phyloP scores from a whole-genome alignment of 1,140 invertebrate genomes.

The Aphelinus certus region DNA sequence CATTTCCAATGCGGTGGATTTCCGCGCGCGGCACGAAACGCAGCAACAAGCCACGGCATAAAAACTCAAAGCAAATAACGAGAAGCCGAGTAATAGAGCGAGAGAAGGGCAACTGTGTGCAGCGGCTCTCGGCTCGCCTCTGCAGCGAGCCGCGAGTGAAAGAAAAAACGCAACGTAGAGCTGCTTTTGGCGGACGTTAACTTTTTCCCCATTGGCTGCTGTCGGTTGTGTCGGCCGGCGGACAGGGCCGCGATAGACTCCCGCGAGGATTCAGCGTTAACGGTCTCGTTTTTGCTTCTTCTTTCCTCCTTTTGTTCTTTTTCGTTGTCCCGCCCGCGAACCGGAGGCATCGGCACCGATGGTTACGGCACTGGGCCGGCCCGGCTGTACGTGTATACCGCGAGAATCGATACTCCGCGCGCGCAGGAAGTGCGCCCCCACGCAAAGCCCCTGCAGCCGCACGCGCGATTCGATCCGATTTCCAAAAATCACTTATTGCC shows the following conservation, averaged over 20 bases:
- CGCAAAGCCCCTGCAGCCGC: slow-evolving; percentile 4
- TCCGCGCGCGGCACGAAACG: no score
- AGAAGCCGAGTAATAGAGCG: no score
- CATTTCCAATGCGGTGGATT: no score
- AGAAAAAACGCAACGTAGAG: background rate
- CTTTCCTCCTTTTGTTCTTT: background rate
- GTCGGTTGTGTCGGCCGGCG: background rate
- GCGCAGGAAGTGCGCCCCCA: slow-evolving; percentile 14
- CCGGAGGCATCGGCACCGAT: slow-evolving; percentile 39
- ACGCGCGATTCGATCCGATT: slow-evolving; percentile 42
- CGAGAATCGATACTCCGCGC: slow-evolving; percentile 53
- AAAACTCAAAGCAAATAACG: no score
- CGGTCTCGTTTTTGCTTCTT: background rate
- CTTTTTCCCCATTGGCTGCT: no score
- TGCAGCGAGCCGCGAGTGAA: background rate
- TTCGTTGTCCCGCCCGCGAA: no score
- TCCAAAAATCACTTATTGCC: slow-evolving; percentile 42
- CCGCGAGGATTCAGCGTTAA: no score
- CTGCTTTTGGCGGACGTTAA: no score
- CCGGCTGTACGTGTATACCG: no score
- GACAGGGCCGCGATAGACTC: background rate
- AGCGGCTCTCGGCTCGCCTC: no score
- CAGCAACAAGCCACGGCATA: no score
- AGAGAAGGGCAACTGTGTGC: no score
- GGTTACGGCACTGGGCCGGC: slow-evolving; percentile 44